Evolutionary conservation across 2,888 invertebrate genomes (phyloP), one percentile per base, ranked within the genome.

Genomic region (Pterobdella sp.): DNA sequence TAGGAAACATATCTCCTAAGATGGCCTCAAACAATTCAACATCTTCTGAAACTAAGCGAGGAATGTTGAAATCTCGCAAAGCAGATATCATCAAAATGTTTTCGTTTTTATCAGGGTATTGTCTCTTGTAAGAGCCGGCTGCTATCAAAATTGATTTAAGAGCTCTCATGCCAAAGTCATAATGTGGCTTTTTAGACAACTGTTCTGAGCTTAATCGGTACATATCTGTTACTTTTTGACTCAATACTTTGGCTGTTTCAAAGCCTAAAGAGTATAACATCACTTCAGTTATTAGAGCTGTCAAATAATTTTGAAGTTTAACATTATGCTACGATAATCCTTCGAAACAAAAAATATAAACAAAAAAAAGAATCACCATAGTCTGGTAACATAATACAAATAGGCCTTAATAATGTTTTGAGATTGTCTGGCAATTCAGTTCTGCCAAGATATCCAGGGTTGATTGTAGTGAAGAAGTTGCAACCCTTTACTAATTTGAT

Each of bases 191-290:
- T 79, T 93, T 92, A 0, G 92, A 93, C 0, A 94, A 86, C 81
- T 93, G 93, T 81, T 94, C 93, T 79, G 91, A 92, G 79, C 92
- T 92, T 3, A 93, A 85, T 79, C 92, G 92, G 84, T 93, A 93
- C 91, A 93, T 91, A 82, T 92, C 90, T 0, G 91, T 91, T 92
- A 93, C 93, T 84, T 94, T 93, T 80, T 90, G 89, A 0, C 93
- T 91, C n/a, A 94, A 85, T 1, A 88, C 87, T 81, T 89, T 92
- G 0, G 93, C 93, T 0, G 91, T 90, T 81, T 92, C 92, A 80
- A 93, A 94, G 14, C 93, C 93, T 85, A 93, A 93, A 0, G 93
- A 93, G 83, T 93, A 93, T n/a, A 94, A 84, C 76, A 92, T 93
- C 1, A 93, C 93, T 85, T 93, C 93, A 66, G 93, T 92, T 79